Conservation (phyloP, 64 coral and sea anemone genomes). For the Orbicella faveolata region DNA sequence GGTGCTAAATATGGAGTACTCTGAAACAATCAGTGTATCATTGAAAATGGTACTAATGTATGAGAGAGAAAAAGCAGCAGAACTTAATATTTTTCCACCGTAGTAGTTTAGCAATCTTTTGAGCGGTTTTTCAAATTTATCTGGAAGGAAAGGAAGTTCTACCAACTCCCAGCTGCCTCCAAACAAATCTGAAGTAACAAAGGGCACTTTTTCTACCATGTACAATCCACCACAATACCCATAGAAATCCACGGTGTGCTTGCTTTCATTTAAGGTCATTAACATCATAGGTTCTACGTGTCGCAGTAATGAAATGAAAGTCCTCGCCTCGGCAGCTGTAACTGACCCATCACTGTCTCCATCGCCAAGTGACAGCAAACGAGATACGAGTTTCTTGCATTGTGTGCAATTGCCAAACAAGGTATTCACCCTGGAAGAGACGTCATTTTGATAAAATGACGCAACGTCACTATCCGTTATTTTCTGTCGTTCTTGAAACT, state of each 20-base stretch:
- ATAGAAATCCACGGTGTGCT: slow-evolving; percentile 65
- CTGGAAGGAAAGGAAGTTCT: slow-evolving; percentile 12
- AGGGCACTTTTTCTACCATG: slow-evolving; percentile 60
- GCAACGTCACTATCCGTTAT: not conserved
- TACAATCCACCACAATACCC: slow-evolving; percentile 82
- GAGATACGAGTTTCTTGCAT: slow-evolving; percentile 24
- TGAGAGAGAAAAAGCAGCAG: not conserved
- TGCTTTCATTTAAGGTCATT: slow-evolving; percentile 67
- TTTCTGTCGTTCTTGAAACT: slow-evolving; percentile 17
- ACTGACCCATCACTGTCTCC: slow-evolving; percentile 50
- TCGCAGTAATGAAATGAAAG: slow-evolving; percentile 57
- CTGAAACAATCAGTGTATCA: not conserved
- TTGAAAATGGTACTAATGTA: not conserved
- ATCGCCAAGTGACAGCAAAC: slow-evolving; percentile 53
- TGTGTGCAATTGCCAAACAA: slow-evolving; percentile 73
- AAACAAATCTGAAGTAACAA: slow-evolving; percentile 53
- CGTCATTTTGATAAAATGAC: not conserved
- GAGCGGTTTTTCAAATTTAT: not conserved
- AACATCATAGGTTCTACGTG: slow-evolving; percentile 58
- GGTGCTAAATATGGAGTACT: not conserved
- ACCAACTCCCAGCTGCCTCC: slow-evolving; percentile 16
- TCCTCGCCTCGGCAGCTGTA: slow-evolving; percentile 39
- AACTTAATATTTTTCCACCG: not conserved
- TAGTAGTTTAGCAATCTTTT: not conserved
- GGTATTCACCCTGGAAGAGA: slow-evolving; percentile 28